Evolutionary conservation across 2,888 invertebrate species (phyloP), one percentile per base, ranked within the genome.

Genomic region (Oxycera nigricornis): DNA sequence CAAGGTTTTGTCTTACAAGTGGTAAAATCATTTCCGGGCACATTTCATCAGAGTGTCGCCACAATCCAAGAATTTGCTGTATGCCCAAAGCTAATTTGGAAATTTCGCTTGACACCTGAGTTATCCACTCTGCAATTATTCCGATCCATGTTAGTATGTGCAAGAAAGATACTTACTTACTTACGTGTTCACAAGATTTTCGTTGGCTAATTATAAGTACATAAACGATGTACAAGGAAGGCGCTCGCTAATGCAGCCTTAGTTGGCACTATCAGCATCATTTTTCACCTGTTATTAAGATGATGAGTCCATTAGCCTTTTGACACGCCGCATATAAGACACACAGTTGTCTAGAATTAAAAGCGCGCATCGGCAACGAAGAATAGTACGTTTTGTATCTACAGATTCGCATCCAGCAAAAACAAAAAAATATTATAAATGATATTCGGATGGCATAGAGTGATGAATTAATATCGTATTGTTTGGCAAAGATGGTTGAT

Each of bases 401-500:
- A n/a, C n/a, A n/a, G n/a, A n/a, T n/a, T n/a, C n/a, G n/a, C n/a
- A n/a, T 35, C 11, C 11, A 4, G 52, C 3, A 55, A 22, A 24
- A 55, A 55, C 7, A n/a, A 3, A 55, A 55, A 17, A 22, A 22
- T 22, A 55, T 55, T 55, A 55, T 24, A 24, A 55, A 55, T 55
- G 52, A 55, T 55, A 55, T 24, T 55, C 52, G 52, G 52, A 55
- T 55, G 52, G 52, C 52, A 55, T 9, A 22, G 22, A 55, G 52
- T 55, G 52, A 55, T 55, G 52, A 55, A 55, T 55, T 24, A 20
- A 55, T 55, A n/a, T 55, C 24, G 52, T 55, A 55, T 55, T 55
- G 52, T 55, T 17, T 24, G 22, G 24, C 11, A 46, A 46, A 46
- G 52, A 55, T 24, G 20, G 20, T 55, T 55, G 52, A 11, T 24